Conservation (phyloP, 2,888 invertebrate species). For the Acleris laterana region DNA sequence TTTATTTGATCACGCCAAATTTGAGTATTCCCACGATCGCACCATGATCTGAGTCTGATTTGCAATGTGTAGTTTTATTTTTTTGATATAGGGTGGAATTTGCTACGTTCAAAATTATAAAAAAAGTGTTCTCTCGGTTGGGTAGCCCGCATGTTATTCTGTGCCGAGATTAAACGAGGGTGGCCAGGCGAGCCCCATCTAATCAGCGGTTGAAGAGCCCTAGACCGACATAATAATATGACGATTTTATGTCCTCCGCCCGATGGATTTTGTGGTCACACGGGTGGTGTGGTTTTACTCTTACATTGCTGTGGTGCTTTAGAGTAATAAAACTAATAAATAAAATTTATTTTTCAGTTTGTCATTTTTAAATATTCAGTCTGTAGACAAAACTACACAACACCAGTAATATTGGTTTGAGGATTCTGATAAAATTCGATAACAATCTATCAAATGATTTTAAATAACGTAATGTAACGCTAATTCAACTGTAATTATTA, state of each 20-base stretch:
- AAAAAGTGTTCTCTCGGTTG: conserved; percentile 53
- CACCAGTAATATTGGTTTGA: too few species aligned
- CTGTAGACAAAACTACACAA: too few species aligned
- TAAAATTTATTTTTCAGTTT: neutral
- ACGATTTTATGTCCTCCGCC: conserved; percentile 46
- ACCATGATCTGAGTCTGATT: conserved; percentile 28
- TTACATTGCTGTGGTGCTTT: neutral
- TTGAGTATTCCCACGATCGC: conserved; percentile 25
- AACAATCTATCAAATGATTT: conserved; percentile 8
- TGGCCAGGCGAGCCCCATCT: conserved; percentile 57
- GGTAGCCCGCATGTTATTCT: conserved; percentile 74
- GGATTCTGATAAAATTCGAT: too few species aligned
- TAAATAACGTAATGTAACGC: conserved; percentile 7
- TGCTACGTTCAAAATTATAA: conserved; percentile 42
- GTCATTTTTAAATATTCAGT: neutral
- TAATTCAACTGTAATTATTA: conserved; percentile 31
- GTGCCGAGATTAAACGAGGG: conserved; percentile 63
- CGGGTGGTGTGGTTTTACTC: conserved; percentile 15
- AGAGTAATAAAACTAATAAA: conserved; percentile 14
- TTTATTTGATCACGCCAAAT: conserved; percentile 5
- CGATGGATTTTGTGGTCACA: conserved; percentile 30
- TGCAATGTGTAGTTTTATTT: conserved; percentile 15
- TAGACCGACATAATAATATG: conserved; percentile 52
- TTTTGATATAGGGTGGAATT: conserved; percentile 31
- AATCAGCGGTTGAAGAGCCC: conserved; percentile 50